These are phyloP conservation scores for Chionis minor DNA, from an alignment of 2,113 vertebrate genomes.

Conservation along the genomic window DNA sequence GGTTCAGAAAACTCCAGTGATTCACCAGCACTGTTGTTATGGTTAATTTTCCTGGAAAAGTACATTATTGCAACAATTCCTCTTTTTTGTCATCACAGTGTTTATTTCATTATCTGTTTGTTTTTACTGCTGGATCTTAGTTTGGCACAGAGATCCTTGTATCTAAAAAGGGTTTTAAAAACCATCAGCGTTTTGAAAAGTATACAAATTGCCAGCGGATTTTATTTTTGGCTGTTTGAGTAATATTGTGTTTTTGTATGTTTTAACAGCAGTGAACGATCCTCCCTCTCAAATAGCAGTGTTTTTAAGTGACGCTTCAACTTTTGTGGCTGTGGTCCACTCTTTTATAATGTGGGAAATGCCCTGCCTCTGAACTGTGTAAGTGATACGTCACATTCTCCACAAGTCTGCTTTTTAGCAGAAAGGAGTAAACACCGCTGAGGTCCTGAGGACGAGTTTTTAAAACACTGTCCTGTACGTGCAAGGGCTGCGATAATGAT, in stretches of 20 bases:
- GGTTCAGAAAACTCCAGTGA: slow-evolving; percentile 51
- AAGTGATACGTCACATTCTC: background rate
- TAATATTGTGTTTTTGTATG: background rate
- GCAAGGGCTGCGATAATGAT: background rate
- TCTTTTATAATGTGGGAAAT: slow-evolving; percentile 53
- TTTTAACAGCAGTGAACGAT: slow-evolving; percentile 18
- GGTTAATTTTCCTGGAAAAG: slow-evolving; percentile 57
- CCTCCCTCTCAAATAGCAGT: background rate
- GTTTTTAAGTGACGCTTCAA: slow-evolving; percentile 5
- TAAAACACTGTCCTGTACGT: background rate
- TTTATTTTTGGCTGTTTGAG: slow-evolving; percentile 39
- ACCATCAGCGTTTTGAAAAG: slow-evolving; percentile 58
- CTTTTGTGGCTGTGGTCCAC: background rate
- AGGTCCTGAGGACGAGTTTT: background rate
- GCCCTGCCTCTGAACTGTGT: slow-evolving; percentile 46
- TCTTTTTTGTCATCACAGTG: background rate
- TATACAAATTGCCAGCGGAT: background rate
- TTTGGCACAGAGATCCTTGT: slow-evolving; percentile 3
- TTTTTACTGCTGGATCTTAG: slow-evolving; percentile 51
- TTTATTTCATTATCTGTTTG: slow-evolving; percentile 54
- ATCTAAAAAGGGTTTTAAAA: slow-evolving; percentile 30
- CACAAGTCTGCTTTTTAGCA: background rate
- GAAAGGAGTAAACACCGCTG: slow-evolving; percentile 15
- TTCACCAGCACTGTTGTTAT: slow-evolving; percentile 47
- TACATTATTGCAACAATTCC: slow-evolving; percentile 49